A percentile compares a stretch with the other conserved stretches of the same genome.
Evolutionary conservation across 2,888 invertebrate genomes (phyloP).

Genomic region (Rhamphomyia laevipes): DNA sequence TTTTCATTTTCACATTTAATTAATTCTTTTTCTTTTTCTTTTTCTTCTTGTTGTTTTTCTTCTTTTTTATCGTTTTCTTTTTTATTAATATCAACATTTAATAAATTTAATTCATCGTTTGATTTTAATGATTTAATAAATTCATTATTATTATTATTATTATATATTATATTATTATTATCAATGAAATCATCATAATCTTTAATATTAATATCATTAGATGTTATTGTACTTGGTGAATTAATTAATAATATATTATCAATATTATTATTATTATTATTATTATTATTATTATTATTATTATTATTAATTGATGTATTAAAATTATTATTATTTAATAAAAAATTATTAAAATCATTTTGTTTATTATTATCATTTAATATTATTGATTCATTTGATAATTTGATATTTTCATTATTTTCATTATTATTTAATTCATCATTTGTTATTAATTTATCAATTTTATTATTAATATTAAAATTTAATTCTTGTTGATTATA

Average conservation of each 20-base stretch:
- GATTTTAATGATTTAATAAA: conserved; percentile 3
- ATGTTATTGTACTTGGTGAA: not conserved
- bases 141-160: conserved; percentile 1
- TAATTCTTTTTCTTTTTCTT: no score
- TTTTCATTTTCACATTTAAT: conserved; percentile 9
- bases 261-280: not conserved
- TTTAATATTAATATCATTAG: not conserved
- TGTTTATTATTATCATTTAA: not conserved
- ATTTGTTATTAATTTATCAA: not conserved
- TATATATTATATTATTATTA: not conserved
- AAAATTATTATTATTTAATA: not conserved
- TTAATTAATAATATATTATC: not conserved
- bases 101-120: no score
- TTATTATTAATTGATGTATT: not conserved
- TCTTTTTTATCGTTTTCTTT: no score
- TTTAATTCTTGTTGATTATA: not conserved
- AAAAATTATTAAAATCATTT: not conserved
- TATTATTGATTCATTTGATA: not conserved
- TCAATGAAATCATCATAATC: not conserved
- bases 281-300: not conserved
- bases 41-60: conserved; percentile 26
- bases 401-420: not conserved
- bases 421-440: not conserved
- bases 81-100: no score
- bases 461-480: not conserved